These are phyloP conservation scores for Columbina picui DNA, from an alignment of 2,113 vertebrate genomes.

Conservation along the genomic window DNA sequence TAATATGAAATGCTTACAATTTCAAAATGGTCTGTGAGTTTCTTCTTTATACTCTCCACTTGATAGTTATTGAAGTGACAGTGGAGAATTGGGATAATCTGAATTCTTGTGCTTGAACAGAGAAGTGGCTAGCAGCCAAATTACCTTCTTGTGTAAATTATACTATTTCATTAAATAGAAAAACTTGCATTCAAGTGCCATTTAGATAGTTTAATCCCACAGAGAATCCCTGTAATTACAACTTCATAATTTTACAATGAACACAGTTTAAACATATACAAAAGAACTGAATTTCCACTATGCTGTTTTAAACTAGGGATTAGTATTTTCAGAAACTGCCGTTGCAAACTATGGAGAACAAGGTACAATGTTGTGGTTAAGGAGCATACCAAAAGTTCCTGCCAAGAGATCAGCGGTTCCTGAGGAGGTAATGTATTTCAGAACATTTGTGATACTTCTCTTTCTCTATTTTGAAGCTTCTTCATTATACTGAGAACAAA, in stretches of 20 bases:
- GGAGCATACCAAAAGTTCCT: slow-evolving; percentile 74
- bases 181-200: not conserved
- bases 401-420: slow-evolving; percentile 87
- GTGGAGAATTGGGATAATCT: not conserved
- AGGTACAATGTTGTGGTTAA: slow-evolving; percentile 76
- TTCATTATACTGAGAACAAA: not conserved
- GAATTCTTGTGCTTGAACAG: not conserved
- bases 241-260: not conserved
- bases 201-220: not conserved
- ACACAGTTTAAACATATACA: not conserved
- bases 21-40: not conserved
- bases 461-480: not conserved
- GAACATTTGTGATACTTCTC: not conserved
- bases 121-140: not conserved
- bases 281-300: not conserved
- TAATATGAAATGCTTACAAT: not conserved
- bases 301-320: slow-evolving; percentile 75
- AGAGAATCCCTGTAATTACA: not conserved
- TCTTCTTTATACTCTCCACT: not conserved
- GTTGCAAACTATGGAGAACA: slow-evolving; percentile 86
- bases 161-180: not conserved
- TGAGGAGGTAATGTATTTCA: slow-evolving; percentile 82
- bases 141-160: slow-evolving; percentile 1
- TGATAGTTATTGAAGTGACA: not conserved
- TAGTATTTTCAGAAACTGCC: slow-evolving; percentile 88